Base-by-base conservation (phyloP, 1,140 invertebrate species). In the Whitmania pigra region DNA sequence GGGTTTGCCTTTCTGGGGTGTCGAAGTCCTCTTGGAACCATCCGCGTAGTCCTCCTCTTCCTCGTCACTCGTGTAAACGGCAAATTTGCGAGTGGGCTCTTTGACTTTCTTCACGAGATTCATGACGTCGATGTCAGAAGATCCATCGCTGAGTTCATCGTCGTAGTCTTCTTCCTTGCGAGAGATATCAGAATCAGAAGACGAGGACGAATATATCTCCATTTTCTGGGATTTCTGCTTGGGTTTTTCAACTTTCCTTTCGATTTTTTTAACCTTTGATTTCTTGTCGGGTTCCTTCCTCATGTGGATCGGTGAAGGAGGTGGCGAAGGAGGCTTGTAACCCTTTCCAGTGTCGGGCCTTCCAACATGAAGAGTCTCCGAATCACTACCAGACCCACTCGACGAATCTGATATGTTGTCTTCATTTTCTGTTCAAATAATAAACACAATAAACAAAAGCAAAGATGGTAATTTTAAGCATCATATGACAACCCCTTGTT, bases 101-200 rank as follows among this genome's bases (percentile, higher is more conserved):
- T 63, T 63, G 13, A 63, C 22, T 13, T 63, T 63, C 18, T 63
- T 31, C 0, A 63, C 22, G 22, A 63, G 57, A n/a, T 25, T 22
- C 57, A 22, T 63, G 57, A 63, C 76, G 29, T 75, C 71, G 27
- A 71, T 74, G n/a, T 76, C 77, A 49, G 77, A 77, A 70, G 71
- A 73, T 54, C 77, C 75, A 18, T 70, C 73, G 11, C 27, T 68
- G 11, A 71, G 73, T 0, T 73, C 70, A 4, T 76, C 76, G 11
- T 78, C 75, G 36, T 77, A 75, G 29, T 77, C 76, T 27, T 72
- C 73, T 22, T 13, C 29, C 20, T 20, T 25, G 22, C 57, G 57
- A 63, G 57, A 63, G 15, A 63, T 6, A n/a, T 25, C 22, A n/a
- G 22, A 31, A 63, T 63, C 22, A 0, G 57, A 63, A 13, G 57